Percentiles rank a stretch among this genome's conserved stretches.
These are phyloP conservation scores for Temnothorax curvispinosus DNA, from an alignment of 1,140 invertebrate genomes.

Conservation along the genomic window DNA sequence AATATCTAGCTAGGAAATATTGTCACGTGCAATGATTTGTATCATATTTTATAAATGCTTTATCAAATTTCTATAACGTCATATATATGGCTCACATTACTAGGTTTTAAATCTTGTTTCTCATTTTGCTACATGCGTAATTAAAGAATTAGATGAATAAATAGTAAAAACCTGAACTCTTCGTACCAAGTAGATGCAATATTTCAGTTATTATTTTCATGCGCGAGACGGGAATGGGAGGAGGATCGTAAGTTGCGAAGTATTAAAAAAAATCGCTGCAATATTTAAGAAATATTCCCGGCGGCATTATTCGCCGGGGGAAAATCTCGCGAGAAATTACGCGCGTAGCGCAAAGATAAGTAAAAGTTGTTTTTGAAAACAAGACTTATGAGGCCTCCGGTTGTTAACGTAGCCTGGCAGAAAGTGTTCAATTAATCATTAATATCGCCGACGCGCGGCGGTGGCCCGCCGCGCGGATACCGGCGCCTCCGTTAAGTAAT, in stretches of 20 bases:
- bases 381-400: constrained; percentile 13
- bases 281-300: constrained; percentile 42
- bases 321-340: constrained; percentile 41
- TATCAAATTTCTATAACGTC: not conserved
- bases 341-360: constrained; percentile 27
- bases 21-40: not conserved
- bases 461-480: not conserved
- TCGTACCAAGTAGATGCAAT: not conserved
- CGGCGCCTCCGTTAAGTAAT: constrained; percentile 75
- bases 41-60: not conserved
- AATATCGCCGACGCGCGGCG: constrained; percentile 38
- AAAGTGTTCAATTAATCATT: constrained; percentile 67
- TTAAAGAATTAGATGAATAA: not conserved
- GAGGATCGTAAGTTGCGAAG: not conserved
- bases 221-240: not conserved
- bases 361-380: constrained; percentile 40
- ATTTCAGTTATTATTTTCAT: not conserved
- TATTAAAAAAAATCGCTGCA: constrained; percentile 1
- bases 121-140: not conserved
- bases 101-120: not conserved
- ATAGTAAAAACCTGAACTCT: not conserved
- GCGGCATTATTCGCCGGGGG: not conserved
- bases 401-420: constrained; percentile 17
- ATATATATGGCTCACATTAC: not conserved
- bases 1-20: constrained; percentile 23